Conservation (phyloP, 2,113 vertebrate genomes). For the Puma concolor region DNA sequence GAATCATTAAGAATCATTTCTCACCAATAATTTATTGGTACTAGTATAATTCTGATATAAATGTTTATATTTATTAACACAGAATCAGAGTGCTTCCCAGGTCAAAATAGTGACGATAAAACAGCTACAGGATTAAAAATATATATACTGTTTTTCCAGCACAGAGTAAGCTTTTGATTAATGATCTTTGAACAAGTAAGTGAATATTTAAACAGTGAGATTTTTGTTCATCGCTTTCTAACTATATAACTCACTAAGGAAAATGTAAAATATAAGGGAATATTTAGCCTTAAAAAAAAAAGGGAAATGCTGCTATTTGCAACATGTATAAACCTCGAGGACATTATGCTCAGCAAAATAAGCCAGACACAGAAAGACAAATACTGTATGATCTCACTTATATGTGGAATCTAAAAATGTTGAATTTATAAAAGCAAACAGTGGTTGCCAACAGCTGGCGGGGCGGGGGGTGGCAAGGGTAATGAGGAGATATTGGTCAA, state of each 20-base stretch:
- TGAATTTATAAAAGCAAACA: background rate
- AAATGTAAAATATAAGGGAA: background rate
- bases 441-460: background rate
- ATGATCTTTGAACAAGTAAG: background rate
- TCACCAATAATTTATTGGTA: background rate
- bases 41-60: background rate
- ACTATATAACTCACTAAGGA: background rate
- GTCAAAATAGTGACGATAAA: background rate
- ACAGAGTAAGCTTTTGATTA: background rate
- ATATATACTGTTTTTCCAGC: background rate
- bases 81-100: background rate
- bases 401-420: background rate
- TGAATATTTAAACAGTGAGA: background rate
- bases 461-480: no score
- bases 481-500: background rate
- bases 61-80: background rate
- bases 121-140: background rate
- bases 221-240: background rate
- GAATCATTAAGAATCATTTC: background rate
- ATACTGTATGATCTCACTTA: background rate
- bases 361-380: background rate
- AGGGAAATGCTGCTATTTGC: background rate
- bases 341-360: background rate
- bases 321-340: background rate
- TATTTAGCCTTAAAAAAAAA: background rate